Evolutionary conservation across 2,113 vertebrate genomes (phyloP), one percentile per base, ranked within the genome.

Genomic region (Parotia lawesii): DNA sequence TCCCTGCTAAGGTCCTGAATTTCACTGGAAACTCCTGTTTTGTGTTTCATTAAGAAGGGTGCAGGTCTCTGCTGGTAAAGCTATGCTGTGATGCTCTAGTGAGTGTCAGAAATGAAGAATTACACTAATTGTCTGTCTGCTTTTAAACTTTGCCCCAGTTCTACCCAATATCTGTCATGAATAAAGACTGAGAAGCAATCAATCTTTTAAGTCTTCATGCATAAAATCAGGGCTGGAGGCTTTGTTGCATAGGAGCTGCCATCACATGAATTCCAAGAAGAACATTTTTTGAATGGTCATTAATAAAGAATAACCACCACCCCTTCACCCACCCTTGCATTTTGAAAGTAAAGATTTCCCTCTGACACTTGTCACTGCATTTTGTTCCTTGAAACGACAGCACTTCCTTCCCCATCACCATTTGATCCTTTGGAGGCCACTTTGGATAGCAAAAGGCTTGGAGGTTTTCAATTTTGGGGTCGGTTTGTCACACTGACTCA

Each of bases 401-500:
- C 53, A n/a, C 8, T 75, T 50, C 37, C 15, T 84, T 79, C 76
- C 70, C 60, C 61, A 21, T 44, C 53, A 29, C 37, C 75, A 4
- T 10, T 18, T 2, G 2, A 14, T 76, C 71, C 44, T 57, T 45
- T 12, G 22, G 44, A 64, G 47, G 56, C 25, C 42, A 9, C 24
- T 82, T 11, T 6, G 50, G 24, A 19, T 16, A 37, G 66, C 6
- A 48, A 35, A 73, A 54, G 33, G 19, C 29, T 40, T 58, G 28
- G 8, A 87, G 8, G 12, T 56, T 91, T 69, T 53, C 21, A 33
- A 2, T 35, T 60, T 78, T 22, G 1, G 7, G n/a, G 2, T 9
- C 18, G 0, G 15, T 50, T 69, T 31, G 12, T 79, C 60, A 99
- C 15, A 99, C 99, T 6, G 99, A 99, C 94, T 99, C 97, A 10